These are phyloP conservation scores for Drosophila athabasca DNA, from an alignment of 1,140 invertebrate species.

Conservation along the genomic window DNA sequence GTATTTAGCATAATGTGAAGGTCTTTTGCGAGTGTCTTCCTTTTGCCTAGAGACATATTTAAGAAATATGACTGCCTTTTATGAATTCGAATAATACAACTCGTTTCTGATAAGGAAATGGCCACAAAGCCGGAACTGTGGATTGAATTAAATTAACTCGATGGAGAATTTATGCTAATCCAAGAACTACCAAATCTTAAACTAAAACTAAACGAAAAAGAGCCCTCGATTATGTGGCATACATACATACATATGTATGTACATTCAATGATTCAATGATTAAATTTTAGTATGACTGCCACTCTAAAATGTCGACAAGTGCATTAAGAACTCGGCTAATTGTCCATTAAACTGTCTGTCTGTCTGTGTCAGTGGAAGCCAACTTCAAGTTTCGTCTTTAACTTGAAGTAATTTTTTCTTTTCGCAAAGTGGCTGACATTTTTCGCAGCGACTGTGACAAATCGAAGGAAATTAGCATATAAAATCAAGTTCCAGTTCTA, in stretches of 20 bases:
- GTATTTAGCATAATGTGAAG: conserved; percentile 57
- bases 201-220: neutral
- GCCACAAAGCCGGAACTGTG: conserved; percentile 53
- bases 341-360: conserved; percentile 49
- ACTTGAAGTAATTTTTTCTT: neutral
- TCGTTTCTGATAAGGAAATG: conserved; percentile 70
- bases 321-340: conserved; percentile 65
- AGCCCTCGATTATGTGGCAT: conserved; percentile 33
- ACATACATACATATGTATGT: neutral
- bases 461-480: conserved; percentile 46
- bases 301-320: conserved; percentile 38
- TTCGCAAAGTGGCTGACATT: neutral
- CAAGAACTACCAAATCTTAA: conserved; percentile 19
- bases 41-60: conserved; percentile 35
- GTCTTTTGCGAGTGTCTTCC: conserved; percentile 21
- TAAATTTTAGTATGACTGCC: conserved; percentile 27
- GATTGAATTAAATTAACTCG: conserved; percentile 43
- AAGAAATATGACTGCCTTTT: conserved; percentile 53
- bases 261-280: conserved; percentile 28
- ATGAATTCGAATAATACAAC: conserved; percentile 61
- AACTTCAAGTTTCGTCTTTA: conserved; percentile 47
- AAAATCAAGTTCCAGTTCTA: conserved; percentile 37
- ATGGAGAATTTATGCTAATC: conserved; percentile 62
- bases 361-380: conserved; percentile 28
- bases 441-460: conserved; percentile 34